phyloP scores from a whole-genome alignment of 2,113 vertebrate species.

The Varanus komodoensis region DNA sequence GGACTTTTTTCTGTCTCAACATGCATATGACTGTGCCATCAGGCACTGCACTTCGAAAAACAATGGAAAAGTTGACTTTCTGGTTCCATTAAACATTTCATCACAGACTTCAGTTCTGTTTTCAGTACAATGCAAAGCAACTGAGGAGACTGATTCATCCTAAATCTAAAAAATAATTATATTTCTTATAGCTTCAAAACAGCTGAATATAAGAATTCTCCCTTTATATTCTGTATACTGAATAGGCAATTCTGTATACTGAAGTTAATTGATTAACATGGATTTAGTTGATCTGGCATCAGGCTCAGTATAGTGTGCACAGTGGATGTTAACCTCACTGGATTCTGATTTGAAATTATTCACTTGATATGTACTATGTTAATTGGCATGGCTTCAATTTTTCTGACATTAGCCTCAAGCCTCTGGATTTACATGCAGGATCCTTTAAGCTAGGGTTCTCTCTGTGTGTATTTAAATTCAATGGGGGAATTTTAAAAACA shows the following conservation, averaged over 20 bases:
- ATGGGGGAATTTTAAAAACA: neutral
- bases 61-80: neutral
- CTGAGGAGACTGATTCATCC: neutral
- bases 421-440: neutral
- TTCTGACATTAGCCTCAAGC: conserved; percentile 19
- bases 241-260: neutral
- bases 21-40: no score
- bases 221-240: no score
- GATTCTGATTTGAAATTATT: conserved; percentile 20
- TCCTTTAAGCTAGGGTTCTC: neutral
- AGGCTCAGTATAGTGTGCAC: neutral
- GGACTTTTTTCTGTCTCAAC: no score
- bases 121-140: neutral
- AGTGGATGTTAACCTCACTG: neutral
- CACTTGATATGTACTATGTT: neutral
- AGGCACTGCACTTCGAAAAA: neutral
- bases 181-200: neutral
- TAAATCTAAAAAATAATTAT: neutral
- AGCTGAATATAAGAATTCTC: neutral
- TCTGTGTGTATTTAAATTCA: neutral
- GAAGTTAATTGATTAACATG: conserved; percentile 6
- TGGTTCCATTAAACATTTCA: neutral
- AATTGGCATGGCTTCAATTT: conserved; percentile 14
- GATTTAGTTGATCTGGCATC: neutral
- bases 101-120: neutral